phyloP scores from a whole-genome alignment of 2,797 vertebrate species.

The Halcyon smyrnensis region DNA sequence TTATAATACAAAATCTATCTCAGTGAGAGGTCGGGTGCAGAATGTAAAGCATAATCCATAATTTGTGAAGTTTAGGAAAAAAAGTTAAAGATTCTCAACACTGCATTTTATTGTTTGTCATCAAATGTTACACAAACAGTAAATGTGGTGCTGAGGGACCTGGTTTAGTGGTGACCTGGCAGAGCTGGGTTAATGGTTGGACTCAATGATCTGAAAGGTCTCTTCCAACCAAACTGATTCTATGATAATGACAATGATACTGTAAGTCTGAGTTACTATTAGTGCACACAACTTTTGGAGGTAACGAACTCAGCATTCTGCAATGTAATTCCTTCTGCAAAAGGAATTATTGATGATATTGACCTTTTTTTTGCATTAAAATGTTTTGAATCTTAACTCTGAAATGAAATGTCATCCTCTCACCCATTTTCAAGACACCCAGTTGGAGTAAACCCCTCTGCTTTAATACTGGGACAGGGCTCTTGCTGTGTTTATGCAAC shows the following conservation, averaged over 20 bases:
- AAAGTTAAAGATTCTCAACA: neutral
- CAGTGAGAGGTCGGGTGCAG: neutral
- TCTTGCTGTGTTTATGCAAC: neutral
- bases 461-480: neutral
- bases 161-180: neutral
- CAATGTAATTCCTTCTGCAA: neutral
- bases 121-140: neutral
- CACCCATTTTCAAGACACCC: neutral
- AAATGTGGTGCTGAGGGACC: neutral
- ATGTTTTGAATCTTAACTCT: neutral
- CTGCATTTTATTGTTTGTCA: neutral
- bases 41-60: neutral
- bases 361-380: neutral
- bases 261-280: neutral
- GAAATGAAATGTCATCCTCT: neutral
- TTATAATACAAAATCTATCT: neutral
- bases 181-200: neutral
- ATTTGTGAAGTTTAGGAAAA: neutral
- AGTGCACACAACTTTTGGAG: neutral
- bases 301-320: neutral
- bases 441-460: neutral
- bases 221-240: neutral
- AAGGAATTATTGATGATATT: neutral
- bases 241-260: neutral
- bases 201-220: neutral